Conservation (phyloP, 1,140 invertebrate species). For the Pachyrhynchus sulphureomaculatus region DNA sequence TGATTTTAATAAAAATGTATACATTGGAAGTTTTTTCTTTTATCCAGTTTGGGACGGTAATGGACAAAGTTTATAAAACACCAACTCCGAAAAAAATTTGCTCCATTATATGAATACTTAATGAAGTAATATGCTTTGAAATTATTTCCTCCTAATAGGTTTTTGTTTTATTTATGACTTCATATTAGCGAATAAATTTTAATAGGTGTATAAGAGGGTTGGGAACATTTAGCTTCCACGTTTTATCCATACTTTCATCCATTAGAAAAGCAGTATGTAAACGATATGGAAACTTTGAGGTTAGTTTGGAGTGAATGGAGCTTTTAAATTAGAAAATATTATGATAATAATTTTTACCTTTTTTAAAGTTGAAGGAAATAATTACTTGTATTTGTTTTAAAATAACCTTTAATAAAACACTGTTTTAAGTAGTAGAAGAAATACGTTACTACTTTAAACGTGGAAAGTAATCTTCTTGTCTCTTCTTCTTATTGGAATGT, state of each 20-base stretch:
- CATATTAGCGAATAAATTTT: conserved; percentile 3
- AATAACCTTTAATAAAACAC: no score
- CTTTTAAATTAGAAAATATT: no score
- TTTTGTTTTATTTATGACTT: conserved; percentile 5
- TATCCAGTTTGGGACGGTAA: not conserved
- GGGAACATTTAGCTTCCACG: not conserved
- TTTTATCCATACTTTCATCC: conserved; percentile 2
- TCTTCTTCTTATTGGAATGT: no score
- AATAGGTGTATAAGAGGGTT: not conserved
- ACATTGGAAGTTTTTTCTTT: not conserved
- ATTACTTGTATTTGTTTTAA: no score
- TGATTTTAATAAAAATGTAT: not conserved
- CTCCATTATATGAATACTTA: conserved; percentile 3
- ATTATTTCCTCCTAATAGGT: conserved; percentile 5
- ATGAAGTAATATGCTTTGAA: conserved; percentile 1
- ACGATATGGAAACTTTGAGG: not conserved
- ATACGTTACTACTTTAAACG: no score
- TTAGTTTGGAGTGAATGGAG: no score
- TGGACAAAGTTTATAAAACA: not conserved
- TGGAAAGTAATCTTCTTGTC: no score
- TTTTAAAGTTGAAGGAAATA: no score
- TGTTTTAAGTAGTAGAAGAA: no score
- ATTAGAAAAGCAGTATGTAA: not conserved
- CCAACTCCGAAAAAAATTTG: not conserved
- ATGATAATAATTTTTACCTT: no score